These are phyloP conservation scores for Catharus ustulatus DNA, from an alignment of 2,797 vertebrate genomes.

Conservation along the genomic window DNA sequence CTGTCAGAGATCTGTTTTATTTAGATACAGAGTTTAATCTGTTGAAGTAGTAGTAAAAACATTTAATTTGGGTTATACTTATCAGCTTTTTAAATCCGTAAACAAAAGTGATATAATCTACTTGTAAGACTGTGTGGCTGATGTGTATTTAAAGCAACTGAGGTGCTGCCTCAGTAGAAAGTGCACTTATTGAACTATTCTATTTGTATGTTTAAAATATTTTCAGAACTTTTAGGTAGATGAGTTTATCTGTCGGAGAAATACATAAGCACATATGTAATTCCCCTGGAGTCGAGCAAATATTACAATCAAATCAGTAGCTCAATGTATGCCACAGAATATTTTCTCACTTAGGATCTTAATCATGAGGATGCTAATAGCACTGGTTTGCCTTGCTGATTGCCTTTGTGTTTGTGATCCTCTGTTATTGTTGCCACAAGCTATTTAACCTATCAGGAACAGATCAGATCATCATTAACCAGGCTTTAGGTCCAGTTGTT, in stretches of 20 bases:
- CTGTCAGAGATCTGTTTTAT: constrained; percentile 13
- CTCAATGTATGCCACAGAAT: constrained; percentile 69
- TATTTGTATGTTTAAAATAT: constrained; percentile 54
- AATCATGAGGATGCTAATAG: constrained; percentile 77
- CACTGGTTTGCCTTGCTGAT: constrained; percentile 77
- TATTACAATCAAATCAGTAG: constrained; percentile 76
- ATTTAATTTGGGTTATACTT: constrained; percentile 42
- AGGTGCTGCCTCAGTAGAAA: background rate
- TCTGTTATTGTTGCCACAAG: constrained; percentile 73
- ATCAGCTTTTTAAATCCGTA: background rate
- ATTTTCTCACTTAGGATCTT: constrained; percentile 83
- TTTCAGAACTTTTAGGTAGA: constrained; percentile 77
- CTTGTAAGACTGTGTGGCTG: background rate
- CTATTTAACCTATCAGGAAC: constrained; percentile 54
- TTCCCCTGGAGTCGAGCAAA: constrained; percentile 74
- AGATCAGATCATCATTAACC: constrained; percentile 46
- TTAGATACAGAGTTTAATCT: constrained; percentile 49
- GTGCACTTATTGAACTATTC: background rate
- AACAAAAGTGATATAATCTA: background rate
- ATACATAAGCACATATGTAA: constrained; percentile 80
- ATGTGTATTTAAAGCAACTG: background rate
- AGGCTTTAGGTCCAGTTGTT: constrained; percentile 58
- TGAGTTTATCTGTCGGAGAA: constrained; percentile 68
- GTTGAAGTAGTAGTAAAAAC: constrained; percentile 17
- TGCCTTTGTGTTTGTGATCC: constrained; percentile 78